A percentile compares a stretch with the other conserved stretches of the same genome.
These are phyloP conservation scores for Embidobia sp. DNA, from an alignment of 2,888 invertebrate genomes.

Conservation along the genomic window DNA sequence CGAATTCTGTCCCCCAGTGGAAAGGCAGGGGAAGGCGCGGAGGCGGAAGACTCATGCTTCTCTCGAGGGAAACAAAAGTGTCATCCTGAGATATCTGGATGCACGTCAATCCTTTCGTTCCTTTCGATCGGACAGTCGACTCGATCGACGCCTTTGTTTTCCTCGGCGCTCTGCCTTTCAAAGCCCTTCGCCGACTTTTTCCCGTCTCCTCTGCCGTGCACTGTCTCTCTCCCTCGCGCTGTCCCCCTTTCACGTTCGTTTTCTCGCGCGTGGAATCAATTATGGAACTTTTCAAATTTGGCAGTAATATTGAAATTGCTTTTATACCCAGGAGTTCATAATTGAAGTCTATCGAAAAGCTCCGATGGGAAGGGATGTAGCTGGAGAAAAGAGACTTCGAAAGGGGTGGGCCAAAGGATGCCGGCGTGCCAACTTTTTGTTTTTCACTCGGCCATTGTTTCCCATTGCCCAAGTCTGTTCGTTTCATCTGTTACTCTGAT, in stretches of 20 bases:
- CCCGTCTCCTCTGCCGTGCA: slow-evolving; percentile 1
- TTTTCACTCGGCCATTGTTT: slow-evolving; percentile 79
- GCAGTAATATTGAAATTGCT: slow-evolving; percentile 82
- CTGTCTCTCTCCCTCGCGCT: slow-evolving; percentile 25
- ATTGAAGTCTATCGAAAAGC: slow-evolving; percentile 80
- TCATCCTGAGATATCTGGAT: slow-evolving; percentile 74
- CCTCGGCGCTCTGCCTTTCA: slow-evolving; percentile 69
- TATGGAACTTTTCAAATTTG: slow-evolving; percentile 81
- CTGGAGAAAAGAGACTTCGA: slow-evolving; percentile 63
- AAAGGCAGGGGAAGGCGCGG: slow-evolving; percentile 30
- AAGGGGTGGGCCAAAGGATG: slow-evolving; percentile 57
- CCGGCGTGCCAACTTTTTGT: slow-evolving; percentile 76
- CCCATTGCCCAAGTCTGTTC: slow-evolving; percentile 72
- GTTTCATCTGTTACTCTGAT: slow-evolving; percentile 44
- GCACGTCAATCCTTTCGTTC: slow-evolving; percentile 77
- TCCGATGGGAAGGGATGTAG: slow-evolving; percentile 69
- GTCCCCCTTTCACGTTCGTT: slow-evolving; percentile 61
- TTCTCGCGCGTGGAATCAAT: slow-evolving; percentile 77
- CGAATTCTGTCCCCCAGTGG: slow-evolving; percentile 10
- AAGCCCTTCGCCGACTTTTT: slow-evolving; percentile 57
- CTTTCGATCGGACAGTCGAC: slow-evolving; percentile 72
- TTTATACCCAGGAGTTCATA: slow-evolving; percentile 78
- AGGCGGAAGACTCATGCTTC: slow-evolving; percentile 67
- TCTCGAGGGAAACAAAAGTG: slow-evolving; percentile 72
- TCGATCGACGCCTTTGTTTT: slow-evolving; percentile 72